Conservation (phyloP, 2,888 invertebrate genomes). For the Osedax fenrisi region DNA sequence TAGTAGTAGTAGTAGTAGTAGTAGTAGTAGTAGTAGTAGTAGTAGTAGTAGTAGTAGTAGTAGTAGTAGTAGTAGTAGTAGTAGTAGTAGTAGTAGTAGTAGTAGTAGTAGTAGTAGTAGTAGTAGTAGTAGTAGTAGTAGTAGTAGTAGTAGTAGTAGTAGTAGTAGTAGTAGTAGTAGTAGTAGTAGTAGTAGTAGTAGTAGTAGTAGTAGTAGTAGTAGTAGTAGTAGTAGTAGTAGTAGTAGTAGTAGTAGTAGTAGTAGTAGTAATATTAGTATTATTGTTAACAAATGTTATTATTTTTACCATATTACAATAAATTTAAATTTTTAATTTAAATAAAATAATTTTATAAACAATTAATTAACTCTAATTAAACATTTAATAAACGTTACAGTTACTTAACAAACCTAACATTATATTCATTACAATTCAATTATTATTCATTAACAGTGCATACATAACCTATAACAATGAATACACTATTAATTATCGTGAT, state of each 20-base stretch:
- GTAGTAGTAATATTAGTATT: no score
- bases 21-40: neutral
- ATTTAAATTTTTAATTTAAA: neutral
- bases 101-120: neutral
- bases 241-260: neutral
- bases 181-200: neutral
- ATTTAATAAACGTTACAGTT: no score
- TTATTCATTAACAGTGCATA: no score
- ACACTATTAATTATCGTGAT: no score
- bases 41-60: neutral
- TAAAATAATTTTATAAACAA: no score
- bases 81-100: neutral
- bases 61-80: neutral
- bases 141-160: neutral
- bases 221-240: neutral
- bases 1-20: neutral
- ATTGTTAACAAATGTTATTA: no score
- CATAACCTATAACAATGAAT: no score
- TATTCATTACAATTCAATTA: no score
- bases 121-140: neutral
- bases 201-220: neutral
- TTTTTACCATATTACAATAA: no score
- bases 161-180: neutral
- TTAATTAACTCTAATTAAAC: no score
- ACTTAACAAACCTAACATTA: no score